Conservation (phyloP, 2,888 invertebrate genomes). For the Cheilosia vernalis region DNA sequence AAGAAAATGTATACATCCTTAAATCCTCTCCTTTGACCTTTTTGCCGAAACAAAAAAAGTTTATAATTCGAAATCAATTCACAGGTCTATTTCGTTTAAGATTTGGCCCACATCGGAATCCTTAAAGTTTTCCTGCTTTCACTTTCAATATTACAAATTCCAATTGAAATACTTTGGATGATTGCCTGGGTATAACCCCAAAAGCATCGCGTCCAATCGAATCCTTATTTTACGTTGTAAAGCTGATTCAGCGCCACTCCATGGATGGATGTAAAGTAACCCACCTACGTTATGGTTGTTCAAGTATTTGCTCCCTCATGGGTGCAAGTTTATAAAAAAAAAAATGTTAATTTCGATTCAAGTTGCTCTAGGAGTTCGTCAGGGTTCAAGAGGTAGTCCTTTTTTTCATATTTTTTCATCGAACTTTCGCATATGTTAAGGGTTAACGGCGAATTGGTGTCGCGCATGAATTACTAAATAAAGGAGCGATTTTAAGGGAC, state of each 20-base stretch:
- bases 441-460: constrained; percentile 49
- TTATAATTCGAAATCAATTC: constrained; percentile 9
- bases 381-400: constrained; percentile 47
- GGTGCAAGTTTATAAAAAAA: neutral
- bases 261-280: neutral
- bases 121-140: constrained; percentile 29
- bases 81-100: constrained; percentile 12
- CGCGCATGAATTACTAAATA: constrained; percentile 61
- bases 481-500: constrained; percentile 43
- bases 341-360: constrained; percentile 31
- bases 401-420: constrained; percentile 24
- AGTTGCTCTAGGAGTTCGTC: constrained; percentile 29
- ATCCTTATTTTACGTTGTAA: constrained; percentile 15
- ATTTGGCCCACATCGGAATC: neutral
- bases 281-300: constrained; percentile 18
- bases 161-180: constrained; percentile 45
- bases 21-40: neutral
- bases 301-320: constrained; percentile 6
- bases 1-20: neutral
- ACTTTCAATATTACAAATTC: constrained; percentile 38
- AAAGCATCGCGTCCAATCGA: constrained; percentile 11
- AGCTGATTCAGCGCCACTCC: constrained; percentile 15
- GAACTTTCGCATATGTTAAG: constrained; percentile 28
- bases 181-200: neutral
- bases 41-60: neutral